Evolutionary conservation across 2,797 vertebrate species (phyloP), one percentile per base, ranked within the genome.

Genomic region (Chelonia mydas): DNA sequence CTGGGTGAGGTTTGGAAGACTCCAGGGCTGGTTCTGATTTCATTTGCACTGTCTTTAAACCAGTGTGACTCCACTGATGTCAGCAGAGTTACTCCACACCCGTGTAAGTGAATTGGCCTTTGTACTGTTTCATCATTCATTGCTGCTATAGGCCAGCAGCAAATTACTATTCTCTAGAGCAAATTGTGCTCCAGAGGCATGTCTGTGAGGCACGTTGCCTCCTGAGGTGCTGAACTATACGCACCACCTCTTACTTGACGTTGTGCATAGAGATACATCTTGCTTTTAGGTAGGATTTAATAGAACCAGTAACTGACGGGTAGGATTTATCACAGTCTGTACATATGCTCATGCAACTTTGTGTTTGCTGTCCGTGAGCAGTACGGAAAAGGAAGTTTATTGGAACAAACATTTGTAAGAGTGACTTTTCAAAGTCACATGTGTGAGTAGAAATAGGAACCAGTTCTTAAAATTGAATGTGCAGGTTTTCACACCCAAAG

Each of bases 81-180:
- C 86, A 49, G 51, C 76, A 41, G 17, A 88, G 3, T 6, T 78
- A 86, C 17, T 54, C 89, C 45, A 83, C 65, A 85, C 2, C 61
- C 87, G 27, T 16, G 81, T 93, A 92, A 94, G 78, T 41, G 91
- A 91, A 90, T n/a, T 68, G 61, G 61, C 68, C 11, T 72, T 41
- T 41, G 41, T 23, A 72, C 33, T n/a, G 21, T 80, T 3, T 11
- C 27, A 84, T 93, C 86, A 51, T 59, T 76, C 41, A 76, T 27
- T 76, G 11, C 13, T 16, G 25, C 41, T 31, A 3, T 92, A 49
- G 23, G 65, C 89, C 86, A 83, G 41, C 17, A 11, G 5, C 15
- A 80, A 45, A 37, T 84, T 80, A 54, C 3, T 55, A 84, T 6
- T 57, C 80, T 41, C 9, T 77, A 33, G 74, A 88, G 11, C 6